Percentiles rank a stretch among this genome's conserved stretches.
These are phyloP conservation scores for Orthonevra nobilis DNA, from an alignment of 2,888 invertebrate species.

Conservation along the genomic window DNA sequence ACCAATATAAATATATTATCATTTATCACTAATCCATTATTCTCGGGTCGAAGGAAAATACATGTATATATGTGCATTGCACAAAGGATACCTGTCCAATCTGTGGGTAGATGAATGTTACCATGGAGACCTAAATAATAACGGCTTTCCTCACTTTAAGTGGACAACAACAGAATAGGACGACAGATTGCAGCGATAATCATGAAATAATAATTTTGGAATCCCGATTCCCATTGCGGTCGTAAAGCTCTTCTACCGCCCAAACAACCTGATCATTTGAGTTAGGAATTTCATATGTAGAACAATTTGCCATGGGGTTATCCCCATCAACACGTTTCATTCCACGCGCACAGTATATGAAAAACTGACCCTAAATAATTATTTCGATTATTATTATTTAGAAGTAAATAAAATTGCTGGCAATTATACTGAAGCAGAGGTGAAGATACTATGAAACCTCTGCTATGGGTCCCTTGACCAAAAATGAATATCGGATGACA, in stretches of 20 bases:
- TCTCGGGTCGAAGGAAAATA: slow-evolving; percentile 19
- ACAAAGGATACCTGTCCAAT: slow-evolving; percentile 10
- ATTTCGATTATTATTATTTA: slow-evolving; percentile 61
- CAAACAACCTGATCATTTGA: slow-evolving; percentile 30
- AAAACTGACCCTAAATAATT: slow-evolving; percentile 47
- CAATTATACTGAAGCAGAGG: slow-evolving; percentile 37
- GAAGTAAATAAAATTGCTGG: slow-evolving; percentile 61
- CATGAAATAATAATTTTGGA: slow-evolving; percentile 61
- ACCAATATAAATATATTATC: slow-evolving; percentile 52
- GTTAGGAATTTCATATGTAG: slow-evolving; percentile 34
- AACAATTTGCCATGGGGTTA: slow-evolving; percentile 7
- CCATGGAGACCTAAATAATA: slow-evolving; percentile 39
- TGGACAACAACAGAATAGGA: slow-evolving; percentile 38
- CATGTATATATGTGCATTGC: slow-evolving; percentile 18
- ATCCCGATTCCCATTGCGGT: slow-evolving; percentile 50
- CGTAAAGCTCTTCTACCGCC: slow-evolving; percentile 37
- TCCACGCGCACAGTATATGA: slow-evolving; percentile 11
- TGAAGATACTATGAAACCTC: slow-evolving; percentile 12
- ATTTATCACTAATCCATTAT: slow-evolving; percentile 55
- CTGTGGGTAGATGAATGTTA: slow-evolving; percentile 29
- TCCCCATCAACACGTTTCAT: slow-evolving; percentile 9
- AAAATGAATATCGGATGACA: slow-evolving; percentile 70
- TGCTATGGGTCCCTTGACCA: slow-evolving; percentile 53
- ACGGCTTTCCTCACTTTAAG: slow-evolving; percentile 40
- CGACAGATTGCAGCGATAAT: slow-evolving; percentile 62